Conservation (phyloP, 2,797 vertebrate genomes). For the Malacoctenus gilli region DNA sequence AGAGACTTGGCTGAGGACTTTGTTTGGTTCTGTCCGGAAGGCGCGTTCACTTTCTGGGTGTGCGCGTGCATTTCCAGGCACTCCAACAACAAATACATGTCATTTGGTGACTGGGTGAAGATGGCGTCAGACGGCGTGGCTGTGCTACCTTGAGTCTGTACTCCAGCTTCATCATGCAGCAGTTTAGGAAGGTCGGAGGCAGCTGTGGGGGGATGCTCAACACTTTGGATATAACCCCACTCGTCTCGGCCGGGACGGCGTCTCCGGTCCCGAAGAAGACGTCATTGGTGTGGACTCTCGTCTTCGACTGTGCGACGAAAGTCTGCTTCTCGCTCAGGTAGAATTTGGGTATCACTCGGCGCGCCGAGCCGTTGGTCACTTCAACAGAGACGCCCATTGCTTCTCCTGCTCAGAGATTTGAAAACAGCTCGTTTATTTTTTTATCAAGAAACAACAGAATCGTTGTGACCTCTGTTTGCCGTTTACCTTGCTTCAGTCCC, state of each 20-base stretch:
- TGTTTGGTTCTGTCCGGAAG: too few species aligned
- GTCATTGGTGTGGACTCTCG: constrained; percentile 52
- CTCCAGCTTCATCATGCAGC: constrained; percentile 76
- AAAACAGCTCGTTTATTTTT: not conserved
- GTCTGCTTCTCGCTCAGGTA: constrained; percentile 76
- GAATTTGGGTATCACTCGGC: constrained; percentile 63
- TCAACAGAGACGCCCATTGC: constrained; percentile 63
- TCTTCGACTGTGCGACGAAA: constrained; percentile 65
- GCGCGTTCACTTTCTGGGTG: too few species aligned
- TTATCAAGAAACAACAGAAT: not conserved
- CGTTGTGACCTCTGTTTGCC: too few species aligned
- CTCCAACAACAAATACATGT: too few species aligned
- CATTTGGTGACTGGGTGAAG: too few species aligned
- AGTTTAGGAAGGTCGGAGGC: constrained; percentile 74
- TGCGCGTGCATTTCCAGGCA: too few species aligned
- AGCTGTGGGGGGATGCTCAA: constrained; percentile 62
- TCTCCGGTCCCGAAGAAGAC: constrained; percentile 61
- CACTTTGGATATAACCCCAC: constrained; percentile 44
- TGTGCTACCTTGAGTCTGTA: constrained; percentile 77
- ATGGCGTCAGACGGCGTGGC: too few species aligned
- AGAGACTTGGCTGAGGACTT: too few species aligned
- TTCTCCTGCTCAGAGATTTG: constrained; percentile 59
- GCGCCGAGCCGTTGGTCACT: constrained; percentile 60
- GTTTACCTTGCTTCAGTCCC: constrained; percentile 78
- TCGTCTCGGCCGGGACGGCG: constrained; percentile 48